Percentiles rank a stretch among this genome's conserved stretches.
phyloP scores from a whole-genome alignment of 2,113 vertebrate genomes.

The Danio rerio region GRCz12tu NC_133177.1:40626001-40626500 shows the following conservation, averaged over 20 bases:
- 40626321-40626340: conserved; percentile 28
- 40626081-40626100: background rate
- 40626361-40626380: conserved; percentile 11
- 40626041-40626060: background rate
- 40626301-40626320: conserved; percentile 21
- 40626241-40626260: conserved; percentile 8
- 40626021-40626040: conserved; percentile 12
- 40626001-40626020: background rate
- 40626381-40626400: background rate
- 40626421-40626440: background rate
- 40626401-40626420: conserved; percentile 15
- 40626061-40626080: background rate
- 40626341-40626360: conserved; percentile 7
- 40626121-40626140: background rate
- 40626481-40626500: conserved; percentile 20
- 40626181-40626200: background rate
- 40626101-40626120: background rate
- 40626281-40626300: conserved; percentile 30
- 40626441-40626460: background rate
- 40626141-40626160: background rate
- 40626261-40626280: background rate
- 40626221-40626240: conserved; percentile 16
- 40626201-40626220: conserved; percentile 8
- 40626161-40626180: background rate
- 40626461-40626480: conserved; percentile 16